Base-by-base conservation (phyloP, 35 echinoderm and acorn worm species). In the Ophiothrix spiculata region DNA sequence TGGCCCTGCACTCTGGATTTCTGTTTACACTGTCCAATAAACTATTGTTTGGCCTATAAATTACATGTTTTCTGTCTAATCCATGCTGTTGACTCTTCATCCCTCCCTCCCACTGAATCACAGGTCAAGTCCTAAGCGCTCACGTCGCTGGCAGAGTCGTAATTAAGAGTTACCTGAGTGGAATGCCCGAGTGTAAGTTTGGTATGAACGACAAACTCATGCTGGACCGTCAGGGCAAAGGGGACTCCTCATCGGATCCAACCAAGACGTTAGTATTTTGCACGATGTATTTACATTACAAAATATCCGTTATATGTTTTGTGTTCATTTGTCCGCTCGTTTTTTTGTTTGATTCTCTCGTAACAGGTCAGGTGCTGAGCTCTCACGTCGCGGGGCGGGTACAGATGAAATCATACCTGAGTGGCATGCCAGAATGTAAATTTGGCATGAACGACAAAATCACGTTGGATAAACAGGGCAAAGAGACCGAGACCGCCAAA, bases 371-470 rank as follows among this genome's bases (percentile, higher is more conserved):
- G 80, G 96, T 99, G 1, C 56, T 99, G 16, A 99, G 96, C 80
- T 89, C 92, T n/a, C 96, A 99, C 45, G 96, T 99, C 29, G 96
- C 96, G 46, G 92, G 96, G 74, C 86, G 92, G 17, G 96, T 99
- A 14, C 89, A 94, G 11, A 99, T 99, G 96, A 99, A 99, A 75
- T 94, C 92, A 37, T 99, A 99, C 45, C 89, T 99, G 0, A 99
- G 96, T 83, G 96, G 96, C 0, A 99, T 99, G 96, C 96, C 96
- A 10, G 96, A 99, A 74, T 99, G 96, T 64, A 99, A 99, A 83
- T 99, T 99, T 94, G 96, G 96, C 36, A 99, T 99, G 96, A 99
- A 99, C 54, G 96, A 99, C 54, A 99, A 99, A 83, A 88, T 99
- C 17, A 99, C 96, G 0, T 82, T 99, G 10, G 96, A 99, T 36